phyloP scores from a whole-genome alignment of 2,797 vertebrate species.

The Masticophis lateralis region DNA sequence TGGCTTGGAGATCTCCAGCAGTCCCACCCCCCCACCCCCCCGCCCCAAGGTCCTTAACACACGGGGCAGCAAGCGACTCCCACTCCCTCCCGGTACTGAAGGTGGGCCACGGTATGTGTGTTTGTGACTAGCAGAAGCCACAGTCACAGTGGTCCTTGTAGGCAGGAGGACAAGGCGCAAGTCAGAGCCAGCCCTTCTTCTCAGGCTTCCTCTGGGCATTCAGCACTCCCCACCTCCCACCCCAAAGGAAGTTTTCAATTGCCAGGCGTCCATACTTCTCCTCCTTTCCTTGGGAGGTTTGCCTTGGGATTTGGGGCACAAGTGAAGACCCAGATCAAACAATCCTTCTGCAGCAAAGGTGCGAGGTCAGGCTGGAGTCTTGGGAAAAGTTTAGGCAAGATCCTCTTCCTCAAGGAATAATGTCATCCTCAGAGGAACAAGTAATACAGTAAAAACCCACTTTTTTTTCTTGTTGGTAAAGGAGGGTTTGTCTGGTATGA shows the following conservation, averaged over 20 bases:
- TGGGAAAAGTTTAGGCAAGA: not conserved
- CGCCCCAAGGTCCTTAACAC: not conserved
- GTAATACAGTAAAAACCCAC: not conserved
- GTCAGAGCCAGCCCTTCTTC: not conserved
- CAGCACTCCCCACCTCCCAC: not conserved
- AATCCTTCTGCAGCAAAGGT: not conserved
- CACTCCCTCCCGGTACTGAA: not conserved
- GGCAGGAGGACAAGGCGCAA: not conserved
- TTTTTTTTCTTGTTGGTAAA: not conserved
- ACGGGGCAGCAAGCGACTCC: no score
- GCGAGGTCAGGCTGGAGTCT: not conserved
- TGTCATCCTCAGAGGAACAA: not conserved
- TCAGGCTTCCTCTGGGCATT: not conserved
- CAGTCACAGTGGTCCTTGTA: not conserved
- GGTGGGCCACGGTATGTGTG: not conserved
- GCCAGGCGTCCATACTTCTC: not conserved
- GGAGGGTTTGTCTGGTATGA: not conserved
- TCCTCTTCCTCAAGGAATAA: not conserved
- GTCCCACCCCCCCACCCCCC: not conserved
- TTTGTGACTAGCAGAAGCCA: no score
- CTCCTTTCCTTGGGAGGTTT: not conserved
- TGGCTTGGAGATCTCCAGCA: not conserved
- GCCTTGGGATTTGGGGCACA: not conserved
- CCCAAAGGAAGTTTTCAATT: slow-evolving; percentile 6
- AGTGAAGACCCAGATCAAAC: not conserved